These are phyloP conservation scores for Harpagoxenus sublaevis DNA, from an alignment of 2,888 invertebrate species.

Conservation along the genomic window DNA sequence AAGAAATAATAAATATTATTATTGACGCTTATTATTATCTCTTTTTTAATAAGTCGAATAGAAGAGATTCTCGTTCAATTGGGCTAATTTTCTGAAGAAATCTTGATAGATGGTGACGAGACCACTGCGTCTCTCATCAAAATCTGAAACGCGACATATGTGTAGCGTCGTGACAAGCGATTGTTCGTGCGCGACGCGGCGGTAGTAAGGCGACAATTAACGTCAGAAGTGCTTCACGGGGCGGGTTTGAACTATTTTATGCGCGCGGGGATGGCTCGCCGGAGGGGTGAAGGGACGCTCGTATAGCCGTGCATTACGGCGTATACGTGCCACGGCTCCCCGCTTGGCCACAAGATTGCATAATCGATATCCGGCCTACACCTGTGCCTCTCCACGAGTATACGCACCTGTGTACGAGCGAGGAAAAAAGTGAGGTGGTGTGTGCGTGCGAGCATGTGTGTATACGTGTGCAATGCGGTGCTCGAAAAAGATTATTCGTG, in stretches of 20 bases:
- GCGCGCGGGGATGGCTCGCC: constrained; percentile 48
- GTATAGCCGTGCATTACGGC: constrained; percentile 66
- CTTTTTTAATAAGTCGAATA: neutral
- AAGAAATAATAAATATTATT: neutral
- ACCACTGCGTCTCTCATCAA: constrained; percentile 23
- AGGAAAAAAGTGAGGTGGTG: constrained; percentile 60
- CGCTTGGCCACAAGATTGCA: constrained; percentile 81
- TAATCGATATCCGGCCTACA: constrained; percentile 82
- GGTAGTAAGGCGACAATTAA: constrained; percentile 79
- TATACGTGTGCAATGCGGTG: neutral
- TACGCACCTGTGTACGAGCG: constrained; percentile 72
- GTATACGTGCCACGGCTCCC: constrained; percentile 62
- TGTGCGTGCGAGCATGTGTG: constrained; percentile 42
- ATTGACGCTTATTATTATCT: neutral
- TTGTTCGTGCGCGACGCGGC: constrained; percentile 60
- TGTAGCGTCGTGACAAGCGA: constrained; percentile 66
- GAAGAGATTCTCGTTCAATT: neutral
- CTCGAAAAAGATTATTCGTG: constrained; percentile 69
- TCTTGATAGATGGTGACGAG: constrained; percentile 16
- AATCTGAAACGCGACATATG: constrained; percentile 78
- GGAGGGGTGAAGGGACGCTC: constrained; percentile 60
- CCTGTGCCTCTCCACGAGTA: constrained; percentile 77
- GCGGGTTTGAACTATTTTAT: constrained; percentile 62
- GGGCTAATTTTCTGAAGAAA: constrained; percentile 8
- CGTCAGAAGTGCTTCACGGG: constrained; percentile 76